phyloP scores from a whole-genome alignment of 2,888 invertebrate species.

The Minunthozetes semirufus region DNA sequence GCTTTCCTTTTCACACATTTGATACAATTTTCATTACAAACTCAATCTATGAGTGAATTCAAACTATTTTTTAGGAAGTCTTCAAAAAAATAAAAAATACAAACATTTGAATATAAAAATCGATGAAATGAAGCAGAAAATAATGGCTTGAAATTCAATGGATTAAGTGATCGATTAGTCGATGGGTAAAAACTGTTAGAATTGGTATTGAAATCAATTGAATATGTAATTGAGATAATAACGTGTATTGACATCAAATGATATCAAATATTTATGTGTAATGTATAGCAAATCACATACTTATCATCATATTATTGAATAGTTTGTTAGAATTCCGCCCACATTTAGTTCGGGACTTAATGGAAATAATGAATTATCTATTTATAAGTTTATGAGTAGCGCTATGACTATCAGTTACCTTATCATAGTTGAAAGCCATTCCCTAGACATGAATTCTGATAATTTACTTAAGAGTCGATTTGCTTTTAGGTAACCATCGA shows the following conservation, averaged over 20 bases:
- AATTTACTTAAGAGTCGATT: slow-evolving; percentile 8
- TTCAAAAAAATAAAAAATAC: no score
- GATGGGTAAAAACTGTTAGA: neutral
- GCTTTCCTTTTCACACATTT: slow-evolving; percentile 19
- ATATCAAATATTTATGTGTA: neutral
- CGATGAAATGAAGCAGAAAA: no score
- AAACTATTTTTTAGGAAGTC: neutral
- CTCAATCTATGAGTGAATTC: neutral
- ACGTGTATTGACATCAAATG: neutral
- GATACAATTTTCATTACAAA: neutral
- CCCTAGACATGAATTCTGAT: slow-evolving; percentile 8
- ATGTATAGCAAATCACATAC: neutral
- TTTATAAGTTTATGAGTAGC: slow-evolving; percentile 12
- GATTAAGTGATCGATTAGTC: neutral
- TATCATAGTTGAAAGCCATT: neutral
- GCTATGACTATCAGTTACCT: neutral
- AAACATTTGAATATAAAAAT: no score
- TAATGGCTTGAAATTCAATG: neutral
- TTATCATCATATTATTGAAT: neutral
- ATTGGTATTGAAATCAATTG: neutral
- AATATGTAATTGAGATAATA: neutral
- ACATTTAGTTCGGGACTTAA: neutral
- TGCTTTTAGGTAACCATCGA: neutral
- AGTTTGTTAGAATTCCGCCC: neutral
- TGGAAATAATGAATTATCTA: neutral